These are phyloP conservation scores for Psittacula echo DNA, from an alignment of 2,797 vertebrate genomes.

Conservation along the genomic window DNA sequence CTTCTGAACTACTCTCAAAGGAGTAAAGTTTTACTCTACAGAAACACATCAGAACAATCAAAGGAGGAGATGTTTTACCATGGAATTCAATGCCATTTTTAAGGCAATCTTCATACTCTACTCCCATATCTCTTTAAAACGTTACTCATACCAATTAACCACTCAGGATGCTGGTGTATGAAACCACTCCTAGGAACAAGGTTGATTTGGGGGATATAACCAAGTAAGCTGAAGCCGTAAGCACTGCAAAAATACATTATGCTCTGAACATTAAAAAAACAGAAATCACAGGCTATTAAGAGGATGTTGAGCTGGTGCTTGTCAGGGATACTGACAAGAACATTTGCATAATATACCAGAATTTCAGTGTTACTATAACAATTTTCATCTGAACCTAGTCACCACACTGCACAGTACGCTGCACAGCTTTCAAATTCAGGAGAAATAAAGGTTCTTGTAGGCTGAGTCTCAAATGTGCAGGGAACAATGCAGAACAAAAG, in stretches of 20 bases:
- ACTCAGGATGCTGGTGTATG: not conserved
- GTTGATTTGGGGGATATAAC: not conserved
- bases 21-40: not conserved
- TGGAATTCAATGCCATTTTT: not conserved
- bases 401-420: not conserved
- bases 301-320: not conserved
- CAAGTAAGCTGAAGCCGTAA: not conserved
- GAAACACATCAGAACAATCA: not conserved
- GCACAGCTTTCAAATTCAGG: not conserved
- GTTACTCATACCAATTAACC: not conserved
- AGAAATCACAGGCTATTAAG: conserved; percentile 17
- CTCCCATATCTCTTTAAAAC: not conserved
- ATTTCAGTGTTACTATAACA: not conserved
- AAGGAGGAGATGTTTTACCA: not conserved
- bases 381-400: not conserved
- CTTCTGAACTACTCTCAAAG: not conserved
- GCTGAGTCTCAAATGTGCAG: not conserved
- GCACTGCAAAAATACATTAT: not conserved
- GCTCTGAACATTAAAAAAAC: not conserved
- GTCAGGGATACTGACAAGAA: not conserved
- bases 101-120: not conserved
- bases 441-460: not conserved
- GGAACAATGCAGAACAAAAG: not conserved
- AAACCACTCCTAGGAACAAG: not conserved
- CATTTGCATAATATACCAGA: not conserved